These are phyloP conservation scores for Leucoptera coffeella DNA, from an alignment of 2,888 invertebrate genomes.

Conservation along the genomic window DNA sequence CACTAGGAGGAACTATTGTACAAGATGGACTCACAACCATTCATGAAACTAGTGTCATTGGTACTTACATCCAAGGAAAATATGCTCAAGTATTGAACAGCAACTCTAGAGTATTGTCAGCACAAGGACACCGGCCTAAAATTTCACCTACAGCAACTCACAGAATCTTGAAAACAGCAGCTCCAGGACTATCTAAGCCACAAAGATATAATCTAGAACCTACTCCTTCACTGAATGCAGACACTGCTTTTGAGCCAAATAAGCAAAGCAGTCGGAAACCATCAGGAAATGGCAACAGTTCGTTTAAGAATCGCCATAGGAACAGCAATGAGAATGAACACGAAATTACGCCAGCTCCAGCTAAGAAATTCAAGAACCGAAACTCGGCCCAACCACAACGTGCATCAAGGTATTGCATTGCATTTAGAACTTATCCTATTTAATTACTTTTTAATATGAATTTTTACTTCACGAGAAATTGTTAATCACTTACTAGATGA, in stretches of 20 bases:
- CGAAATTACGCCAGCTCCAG: slow-evolving; percentile 21
- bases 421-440: too few relatives aligned
- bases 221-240: slow-evolving; percentile 56
- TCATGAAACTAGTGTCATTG: slow-evolving; percentile 84
- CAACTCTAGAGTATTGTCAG: slow-evolving; percentile 61
- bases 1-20: slow-evolving; percentile 76
- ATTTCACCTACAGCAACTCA: slow-evolving; percentile 62
- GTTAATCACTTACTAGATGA: too few relatives aligned
- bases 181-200: slow-evolving; percentile 51
- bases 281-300: slow-evolving; percentile 26
- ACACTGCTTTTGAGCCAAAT: slow-evolving; percentile 25
- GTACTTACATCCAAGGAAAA: slow-evolving; percentile 81
- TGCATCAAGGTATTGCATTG: slow-evolving; percentile 30
- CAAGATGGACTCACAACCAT: slow-evolving; percentile 78
- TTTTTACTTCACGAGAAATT: too few relatives aligned
- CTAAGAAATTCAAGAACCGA: slow-evolving; percentile 41
- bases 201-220: slow-evolving; percentile 59
- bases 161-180: slow-evolving; percentile 71
- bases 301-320: slow-evolving; percentile 56
- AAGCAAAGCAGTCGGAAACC: slow-evolving; percentile 51
- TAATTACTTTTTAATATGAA: too few relatives aligned
- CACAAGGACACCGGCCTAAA: slow-evolving; percentile 50
- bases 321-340: slow-evolving; percentile 29
- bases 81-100: slow-evolving; percentile 84
- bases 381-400: slow-evolving; percentile 26